Evolutionary conservation across 2,797 vertebrate genomes (phyloP), one percentile per base, ranked within the genome.

Genomic region (Oophaga sylvatica): DNA sequence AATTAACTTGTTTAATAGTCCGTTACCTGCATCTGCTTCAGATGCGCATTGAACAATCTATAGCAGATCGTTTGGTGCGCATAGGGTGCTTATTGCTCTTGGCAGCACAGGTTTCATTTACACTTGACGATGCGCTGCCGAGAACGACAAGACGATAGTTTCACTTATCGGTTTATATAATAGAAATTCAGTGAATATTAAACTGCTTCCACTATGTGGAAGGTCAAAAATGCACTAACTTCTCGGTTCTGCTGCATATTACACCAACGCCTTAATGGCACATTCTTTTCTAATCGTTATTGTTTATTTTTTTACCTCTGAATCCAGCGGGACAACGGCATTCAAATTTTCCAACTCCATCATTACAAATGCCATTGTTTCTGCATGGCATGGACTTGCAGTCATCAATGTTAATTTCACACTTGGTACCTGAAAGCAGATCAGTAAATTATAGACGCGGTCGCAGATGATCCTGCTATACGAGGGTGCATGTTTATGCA

Each of bases 331-430:
- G 95, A 92, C 98, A 99, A 89, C 97, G 95, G 92, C 98, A 99
- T 91, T 94, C 87, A 90, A 97, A 99, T 80, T 93, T 94, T 88
- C 95, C 97, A 90, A 96, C 93, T 10, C 91, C 95, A 85, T 99
- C 98, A 91, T 93, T 95, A 90, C 98, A 99, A 60, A 95, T 87
- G 60, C 96, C 98, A 68, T 92, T 95, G 84, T 99, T 97, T 91
- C 95, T 95, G 91, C 98, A 99, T 0, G 98, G 98, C 89, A 93
- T 91, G 0, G 97, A 97, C 89, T 95, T 96, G 90, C 98, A 99
- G 87, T 99, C 98, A 81, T 99, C 95, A 63, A 99, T 93, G 93
- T 99, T 96, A 48, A 94, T 93, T 93, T 99, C 98, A 94, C 98
- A 99, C 91, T 99, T 99, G 82, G 97, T 96, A 88, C 98, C 98